Evolutionary conservation across 2,888 invertebrate genomes (phyloP).

Genomic region (Agonopterix heracliana): DNA sequence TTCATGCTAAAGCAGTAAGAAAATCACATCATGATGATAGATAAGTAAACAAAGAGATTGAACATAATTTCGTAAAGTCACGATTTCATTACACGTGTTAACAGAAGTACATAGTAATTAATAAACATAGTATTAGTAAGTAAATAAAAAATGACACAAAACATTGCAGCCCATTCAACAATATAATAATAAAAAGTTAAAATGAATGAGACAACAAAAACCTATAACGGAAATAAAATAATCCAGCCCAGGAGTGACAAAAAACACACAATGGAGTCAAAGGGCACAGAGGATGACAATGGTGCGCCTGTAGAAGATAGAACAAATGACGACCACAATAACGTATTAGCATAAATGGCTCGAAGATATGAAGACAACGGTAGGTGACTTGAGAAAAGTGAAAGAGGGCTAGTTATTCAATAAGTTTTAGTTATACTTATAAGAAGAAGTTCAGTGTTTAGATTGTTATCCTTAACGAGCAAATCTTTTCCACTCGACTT

Average conservation of each 20-base stretch:
- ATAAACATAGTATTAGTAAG: too few species aligned
- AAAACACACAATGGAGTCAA: constrained; percentile 74
- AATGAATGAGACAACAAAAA: constrained; percentile 54
- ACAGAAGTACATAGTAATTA: too few species aligned
- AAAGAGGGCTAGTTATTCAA: constrained; percentile 7
- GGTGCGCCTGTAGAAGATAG: constrained; percentile 44
- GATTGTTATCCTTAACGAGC: too few species aligned
- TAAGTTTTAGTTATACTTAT: not conserved
- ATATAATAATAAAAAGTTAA: constrained; percentile 25
- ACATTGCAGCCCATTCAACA: constrained; percentile 2
- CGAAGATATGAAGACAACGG: constrained; percentile 33
- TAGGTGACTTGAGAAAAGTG: constrained; percentile 18
- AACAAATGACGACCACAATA: constrained; percentile 72
- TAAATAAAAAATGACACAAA: not conserved
- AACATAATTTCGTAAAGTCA: too few species aligned
- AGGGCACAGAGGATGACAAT: constrained; percentile 66
- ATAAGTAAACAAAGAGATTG: too few species aligned
- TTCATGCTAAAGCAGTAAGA: too few species aligned
- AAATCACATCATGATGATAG: too few species aligned
- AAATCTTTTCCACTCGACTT: too few species aligned
- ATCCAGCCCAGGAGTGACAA: constrained; percentile 60
- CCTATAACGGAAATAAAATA: constrained; percentile 73
- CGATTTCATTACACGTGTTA: too few species aligned
- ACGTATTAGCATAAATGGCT: constrained; percentile 65
- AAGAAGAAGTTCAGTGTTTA: too few species aligned